Percentiles rank a stretch among this genome's conserved stretches.
Evolutionary conservation across 37 sponge, comb jelly and placozoan species (phyloP).

Genomic region (Halisarca cf. caerulea): DNA sequence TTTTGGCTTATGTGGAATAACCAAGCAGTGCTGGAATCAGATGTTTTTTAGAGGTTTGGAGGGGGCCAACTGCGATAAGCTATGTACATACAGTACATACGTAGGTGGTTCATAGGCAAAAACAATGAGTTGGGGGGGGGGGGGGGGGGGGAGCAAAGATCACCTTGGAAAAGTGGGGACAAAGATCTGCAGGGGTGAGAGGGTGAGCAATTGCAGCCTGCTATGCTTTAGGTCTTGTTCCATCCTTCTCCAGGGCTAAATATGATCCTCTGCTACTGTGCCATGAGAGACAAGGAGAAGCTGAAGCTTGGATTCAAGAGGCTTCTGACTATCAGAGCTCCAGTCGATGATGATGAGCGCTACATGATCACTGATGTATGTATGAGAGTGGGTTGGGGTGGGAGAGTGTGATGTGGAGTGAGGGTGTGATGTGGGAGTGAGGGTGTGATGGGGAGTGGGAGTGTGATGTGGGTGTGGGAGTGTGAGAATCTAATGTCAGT

Average conservation of each 20-base stretch:
- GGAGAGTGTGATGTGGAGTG: not conserved
- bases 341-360: constrained; percentile 75
- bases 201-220: too few species aligned
- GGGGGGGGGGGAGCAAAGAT: too few species aligned
- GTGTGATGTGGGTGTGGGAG: not conserved
- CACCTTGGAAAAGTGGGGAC: too few species aligned
- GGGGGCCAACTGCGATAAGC: too few species aligned
- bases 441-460: not conserved
- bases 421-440: not conserved
- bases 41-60: too few species aligned
- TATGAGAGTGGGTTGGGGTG: not conserved
- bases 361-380: constrained; percentile 71
- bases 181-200: too few species aligned
- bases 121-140: too few species aligned
- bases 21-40: too few species aligned
- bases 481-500: too few species aligned
- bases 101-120: too few species aligned
- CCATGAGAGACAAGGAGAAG: constrained; percentile 90
- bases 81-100: too few species aligned
- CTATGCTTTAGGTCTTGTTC: not conserved
- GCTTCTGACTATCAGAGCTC: constrained; percentile 61
- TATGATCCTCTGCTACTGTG: constrained; percentile 90
- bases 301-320: constrained; percentile 86
- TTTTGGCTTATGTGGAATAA: too few species aligned
- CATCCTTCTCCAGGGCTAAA: constrained; percentile 64